Conservation (phyloP, 2,113 vertebrate genomes). For the Catharus fuscescens region DNA sequence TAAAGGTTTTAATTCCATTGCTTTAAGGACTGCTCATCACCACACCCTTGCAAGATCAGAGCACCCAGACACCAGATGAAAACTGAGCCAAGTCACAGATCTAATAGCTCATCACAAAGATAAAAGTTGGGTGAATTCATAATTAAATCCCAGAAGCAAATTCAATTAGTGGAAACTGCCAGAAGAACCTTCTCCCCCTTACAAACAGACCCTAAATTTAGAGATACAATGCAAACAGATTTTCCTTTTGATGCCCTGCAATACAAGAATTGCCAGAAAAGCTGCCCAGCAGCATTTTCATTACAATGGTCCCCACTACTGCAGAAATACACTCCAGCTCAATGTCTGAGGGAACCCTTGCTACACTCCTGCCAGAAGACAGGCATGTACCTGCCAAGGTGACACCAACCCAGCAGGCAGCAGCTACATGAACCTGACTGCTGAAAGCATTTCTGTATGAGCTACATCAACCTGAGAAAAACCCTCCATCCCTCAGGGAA, state of each 20-base stretch:
- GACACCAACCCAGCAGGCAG: background rate
- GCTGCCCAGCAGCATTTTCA: background rate
- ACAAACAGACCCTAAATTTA: background rate
- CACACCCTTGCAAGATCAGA: background rate
- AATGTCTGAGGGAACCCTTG: background rate
- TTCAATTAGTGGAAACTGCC: background rate
- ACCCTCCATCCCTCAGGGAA: background rate
- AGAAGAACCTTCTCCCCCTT: background rate
- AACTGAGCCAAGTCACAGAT: background rate
- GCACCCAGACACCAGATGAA: background rate
- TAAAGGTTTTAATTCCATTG: background rate
- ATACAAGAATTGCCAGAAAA: background rate
- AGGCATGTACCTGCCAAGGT: background rate
- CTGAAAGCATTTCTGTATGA: background rate
- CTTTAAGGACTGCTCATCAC: background rate
- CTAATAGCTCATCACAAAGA: background rate
- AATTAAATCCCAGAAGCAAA: constrained; percentile 32
- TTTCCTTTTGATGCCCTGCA: background rate
- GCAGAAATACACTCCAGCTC: background rate
- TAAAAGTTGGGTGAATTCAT: background rate
- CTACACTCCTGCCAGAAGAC: background rate
- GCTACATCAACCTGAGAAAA: background rate
- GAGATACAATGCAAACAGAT: background rate
- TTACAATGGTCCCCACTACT: background rate
- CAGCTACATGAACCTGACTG: background rate